phyloP scores from a whole-genome alignment of 2,797 vertebrate genomes.

The Pelodytes ibericus region DNA sequence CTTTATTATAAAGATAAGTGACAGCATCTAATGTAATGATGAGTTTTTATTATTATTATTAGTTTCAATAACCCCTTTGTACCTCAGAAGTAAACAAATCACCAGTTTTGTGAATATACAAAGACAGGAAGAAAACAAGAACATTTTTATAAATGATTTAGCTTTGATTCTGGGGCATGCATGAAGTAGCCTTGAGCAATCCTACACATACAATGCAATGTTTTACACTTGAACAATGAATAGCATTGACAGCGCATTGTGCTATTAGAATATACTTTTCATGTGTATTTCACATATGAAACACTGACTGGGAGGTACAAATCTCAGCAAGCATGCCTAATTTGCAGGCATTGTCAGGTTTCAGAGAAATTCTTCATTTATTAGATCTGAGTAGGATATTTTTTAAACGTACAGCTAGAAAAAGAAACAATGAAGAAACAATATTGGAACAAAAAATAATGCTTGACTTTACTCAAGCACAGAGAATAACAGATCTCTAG shows the following conservation, averaged over 20 bases:
- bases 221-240: conserved; percentile 29
- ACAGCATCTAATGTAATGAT: no score
- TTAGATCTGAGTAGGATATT: conserved; percentile 27
- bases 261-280: conserved; percentile 28
- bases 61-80: background rate
- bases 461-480: conserved; percentile 16
- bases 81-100: background rate
- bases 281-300: conserved; percentile 32
- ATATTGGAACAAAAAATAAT: conserved; percentile 9
- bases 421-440: conserved; percentile 26
- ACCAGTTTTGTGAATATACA: no score
- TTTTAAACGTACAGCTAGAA: conserved; percentile 16
- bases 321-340: conserved; percentile 18
- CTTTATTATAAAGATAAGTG: no score
- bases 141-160: background rate
- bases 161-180: background rate
- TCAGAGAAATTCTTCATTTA: conserved; percentile 28
- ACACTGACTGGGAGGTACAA: conserved; percentile 17
- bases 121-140: background rate
- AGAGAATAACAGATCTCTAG: conserved; percentile 23
- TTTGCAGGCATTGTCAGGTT: conserved; percentile 37
- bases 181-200: conserved; percentile 27
- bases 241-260: conserved; percentile 1
- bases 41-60: no score
- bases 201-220: conserved; percentile 15